Conservation (phyloP, 2,797 vertebrate species). For the Phrynocephalus vlangalii region DNA sequence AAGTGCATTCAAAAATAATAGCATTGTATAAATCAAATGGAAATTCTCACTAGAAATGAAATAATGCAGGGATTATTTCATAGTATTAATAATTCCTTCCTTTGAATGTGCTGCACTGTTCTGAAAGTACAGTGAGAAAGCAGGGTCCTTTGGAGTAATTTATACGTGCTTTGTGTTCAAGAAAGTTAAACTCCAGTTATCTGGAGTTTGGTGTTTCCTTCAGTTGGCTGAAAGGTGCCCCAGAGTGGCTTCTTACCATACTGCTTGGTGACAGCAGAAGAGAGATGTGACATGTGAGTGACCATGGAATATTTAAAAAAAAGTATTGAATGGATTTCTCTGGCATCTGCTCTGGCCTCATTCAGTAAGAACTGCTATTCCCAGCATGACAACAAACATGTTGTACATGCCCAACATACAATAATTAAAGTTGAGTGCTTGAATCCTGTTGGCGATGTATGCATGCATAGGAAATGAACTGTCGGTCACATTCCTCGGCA, state of each 20-base stretch:
- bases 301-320: neutral
- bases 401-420: no score
- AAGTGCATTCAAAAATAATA: constrained; percentile 23
- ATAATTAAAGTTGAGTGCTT: no score
- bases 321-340: neutral
- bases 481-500: no score
- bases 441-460: no score
- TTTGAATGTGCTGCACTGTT: constrained; percentile 5
- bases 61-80: constrained; percentile 9
- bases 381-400: neutral
- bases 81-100: constrained; percentile 14
- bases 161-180: neutral
- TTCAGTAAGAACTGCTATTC: neutral
- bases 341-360: neutral
- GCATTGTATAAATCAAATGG: constrained; percentile 24
- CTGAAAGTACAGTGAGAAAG: constrained; percentile 3
- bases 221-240: no score
- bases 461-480: no score
- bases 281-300: neutral
- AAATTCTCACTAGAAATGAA: constrained; percentile 2
- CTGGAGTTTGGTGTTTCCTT: neutral
- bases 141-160: constrained; percentile 2
- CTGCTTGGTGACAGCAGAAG: no score
- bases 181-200: neutral
- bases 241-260: neutral